Evolutionary conservation across 2,113 vertebrate species (phyloP), one percentile per base, ranked within the genome.

Genomic region (Diphyllodes magnificus): DNA sequence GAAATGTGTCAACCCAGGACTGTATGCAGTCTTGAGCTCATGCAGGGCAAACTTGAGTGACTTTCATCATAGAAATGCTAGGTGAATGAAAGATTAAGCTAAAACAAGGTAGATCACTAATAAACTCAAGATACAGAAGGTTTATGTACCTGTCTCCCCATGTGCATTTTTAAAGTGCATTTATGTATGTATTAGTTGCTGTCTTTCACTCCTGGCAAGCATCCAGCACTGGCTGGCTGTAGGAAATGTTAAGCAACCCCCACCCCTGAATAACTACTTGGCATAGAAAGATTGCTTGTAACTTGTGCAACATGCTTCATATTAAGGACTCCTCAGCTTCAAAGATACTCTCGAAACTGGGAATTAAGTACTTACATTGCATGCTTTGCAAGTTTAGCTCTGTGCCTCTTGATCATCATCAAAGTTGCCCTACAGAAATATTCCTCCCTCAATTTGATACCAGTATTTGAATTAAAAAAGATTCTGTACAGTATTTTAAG

Each of bases 351-450:
- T 82, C 82, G 75, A 92, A 95, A 93, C 83, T 49, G 64, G 37
- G 76, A 94, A 92, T 88, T 86, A 92, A 93, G 57, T 50, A 82
- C 82, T 89, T 84, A 68, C 1, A 6, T 72, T 61, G 42, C 66
- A 57, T 69, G 50, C 66, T 86, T 92, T 92, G 79, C 59, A 93
- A 92, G 80, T 88, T 93, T 93, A 86, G 68, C n/a, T 90, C 63
- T 57, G 6, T 73, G 66, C 70, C 79, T 93, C 85, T 94, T 93
- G 49, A 92, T 88, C 63, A 79, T 64, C 85, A 91, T 93, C 87
- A 93, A 95, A 91, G 82, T 59, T 80, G 89, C 49, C 53, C 82
- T 53, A 85, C 45, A 92, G 65, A 96, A 96, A 85, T 72, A 72
- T 87, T 93, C 86, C 61, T 81, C 47, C 73, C 40, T 91, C 61